Conservation (phyloP, 2,797 vertebrate genomes). For the Falco novaeseelandiae region DNA sequence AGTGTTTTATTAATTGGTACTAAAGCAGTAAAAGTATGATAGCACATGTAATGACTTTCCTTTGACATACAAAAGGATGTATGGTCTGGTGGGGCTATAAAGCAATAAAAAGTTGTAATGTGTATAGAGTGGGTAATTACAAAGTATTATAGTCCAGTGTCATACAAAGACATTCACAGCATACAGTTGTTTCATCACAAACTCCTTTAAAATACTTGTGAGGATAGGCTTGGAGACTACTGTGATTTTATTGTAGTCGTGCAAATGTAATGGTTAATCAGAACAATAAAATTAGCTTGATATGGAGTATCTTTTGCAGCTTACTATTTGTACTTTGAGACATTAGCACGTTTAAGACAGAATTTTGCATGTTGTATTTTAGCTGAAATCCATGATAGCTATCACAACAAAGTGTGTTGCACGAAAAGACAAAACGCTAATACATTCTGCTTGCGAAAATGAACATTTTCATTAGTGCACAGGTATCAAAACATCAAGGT, state of each 20-base stretch:
- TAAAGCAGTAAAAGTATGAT: background rate
- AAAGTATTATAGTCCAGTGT: background rate
- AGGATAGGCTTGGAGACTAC: background rate
- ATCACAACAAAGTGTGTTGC: background rate
- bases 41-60: background rate
- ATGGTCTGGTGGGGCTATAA: background rate
- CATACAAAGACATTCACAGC: background rate
- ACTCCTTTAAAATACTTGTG: background rate
- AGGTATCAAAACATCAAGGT: background rate
- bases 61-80: background rate
- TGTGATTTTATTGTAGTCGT: background rate
- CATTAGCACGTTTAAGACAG: background rate
- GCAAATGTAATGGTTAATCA: background rate
- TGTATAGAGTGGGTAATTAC: background rate
- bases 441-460: background rate
- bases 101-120: background rate
- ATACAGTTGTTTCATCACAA: background rate
- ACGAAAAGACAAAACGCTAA: background rate
- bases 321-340: background rate
- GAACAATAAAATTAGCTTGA: background rate
- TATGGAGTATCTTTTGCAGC: background rate
- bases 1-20: background rate
- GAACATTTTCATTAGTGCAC: background rate
- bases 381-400: background rate
- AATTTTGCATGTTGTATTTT: background rate